Base-by-base conservation (phyloP, 1,140 invertebrate genomes). In the Aphelinus certus region DNA sequence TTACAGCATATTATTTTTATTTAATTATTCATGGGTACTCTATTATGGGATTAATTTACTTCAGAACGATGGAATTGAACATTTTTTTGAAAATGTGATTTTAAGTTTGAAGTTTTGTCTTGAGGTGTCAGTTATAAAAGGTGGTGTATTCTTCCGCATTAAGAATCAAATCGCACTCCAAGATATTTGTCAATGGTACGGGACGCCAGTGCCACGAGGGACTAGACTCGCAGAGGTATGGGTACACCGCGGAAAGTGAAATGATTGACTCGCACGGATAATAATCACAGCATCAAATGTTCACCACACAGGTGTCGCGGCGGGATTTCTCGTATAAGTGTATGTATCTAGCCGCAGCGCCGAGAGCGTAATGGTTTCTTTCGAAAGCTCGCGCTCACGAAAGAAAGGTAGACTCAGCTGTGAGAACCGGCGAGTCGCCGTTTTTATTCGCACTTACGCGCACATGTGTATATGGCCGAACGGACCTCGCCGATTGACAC, bases 301-400 rank as follows among this genome's bases (percentile, higher is more conserved):
- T 63, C 46, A 2, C 26, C 26, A 26, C 26, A 26, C 26, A 26
- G 26, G 26, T 26, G 26, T 26, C 26, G 26, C 7, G 5, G 6
- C 57, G 42, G 43, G 6, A 7, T 62, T 62, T 46, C 60, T 4
- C 9, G 9, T 53, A 53, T 53, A 62, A 3, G 43, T 62, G 6
- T 26, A 47, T 10, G 10, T 9, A 1, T 3, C 7, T 46, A 10
- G 46, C 61, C 46, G 10, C 46, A 63, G 9, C 49, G 9, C 42
- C 10, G 55, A 3, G 71, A 53, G 49, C 48, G 62, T 62, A 61
- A 7, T 46, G 53, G n/a, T 63, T 47, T 53, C 58, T 57, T 60
- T 60, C 73, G 67, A 69, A 75, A 75, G 60, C 55, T 62, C 61
- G 45, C 43, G 58, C 26, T 26, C 26, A 26, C 3, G 45, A 63